phyloP scores from a whole-genome alignment of 2,113 vertebrate species.

The Brevimyrus niger region DNA sequence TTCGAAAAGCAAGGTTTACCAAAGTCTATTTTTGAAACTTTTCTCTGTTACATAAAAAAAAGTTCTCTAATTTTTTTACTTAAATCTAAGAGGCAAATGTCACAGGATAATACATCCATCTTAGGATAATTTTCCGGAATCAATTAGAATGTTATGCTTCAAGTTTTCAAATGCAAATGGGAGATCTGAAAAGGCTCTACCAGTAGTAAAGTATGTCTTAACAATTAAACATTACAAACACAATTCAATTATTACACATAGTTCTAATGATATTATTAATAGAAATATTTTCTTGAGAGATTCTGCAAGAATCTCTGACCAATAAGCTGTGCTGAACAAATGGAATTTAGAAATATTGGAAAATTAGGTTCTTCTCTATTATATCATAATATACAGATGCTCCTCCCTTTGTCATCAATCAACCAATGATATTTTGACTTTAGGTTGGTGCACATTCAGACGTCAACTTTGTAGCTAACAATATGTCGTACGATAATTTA shows the following conservation, averaged over 20 bases:
- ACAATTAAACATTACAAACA: background rate
- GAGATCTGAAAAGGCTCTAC: background rate
- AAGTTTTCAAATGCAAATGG: background rate
- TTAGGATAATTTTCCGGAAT: background rate
- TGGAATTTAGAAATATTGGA: too few relatives aligned
- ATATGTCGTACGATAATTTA: too few relatives aligned
- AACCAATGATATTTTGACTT: too few relatives aligned
- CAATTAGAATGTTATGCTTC: background rate
- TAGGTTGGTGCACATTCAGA: too few relatives aligned
- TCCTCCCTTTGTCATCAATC: too few relatives aligned
- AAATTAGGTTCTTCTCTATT: too few relatives aligned
- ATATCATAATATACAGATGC: too few relatives aligned
- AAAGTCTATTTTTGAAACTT: background rate
- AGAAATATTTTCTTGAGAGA: background rate
- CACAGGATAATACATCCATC: background rate
- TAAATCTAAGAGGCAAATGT: background rate
- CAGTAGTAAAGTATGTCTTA: background rate
- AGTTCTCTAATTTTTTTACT: background rate
- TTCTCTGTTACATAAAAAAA: background rate
- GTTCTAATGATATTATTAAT: background rate
- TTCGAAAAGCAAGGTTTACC: conserved; percentile 8
- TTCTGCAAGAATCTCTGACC: background rate
- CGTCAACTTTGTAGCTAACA: too few relatives aligned
- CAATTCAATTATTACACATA: background rate
- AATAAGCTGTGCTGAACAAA: too few relatives aligned